Conservation (phyloP, 2,113 vertebrate species). For the Ammospiza caudacuta region DNA sequence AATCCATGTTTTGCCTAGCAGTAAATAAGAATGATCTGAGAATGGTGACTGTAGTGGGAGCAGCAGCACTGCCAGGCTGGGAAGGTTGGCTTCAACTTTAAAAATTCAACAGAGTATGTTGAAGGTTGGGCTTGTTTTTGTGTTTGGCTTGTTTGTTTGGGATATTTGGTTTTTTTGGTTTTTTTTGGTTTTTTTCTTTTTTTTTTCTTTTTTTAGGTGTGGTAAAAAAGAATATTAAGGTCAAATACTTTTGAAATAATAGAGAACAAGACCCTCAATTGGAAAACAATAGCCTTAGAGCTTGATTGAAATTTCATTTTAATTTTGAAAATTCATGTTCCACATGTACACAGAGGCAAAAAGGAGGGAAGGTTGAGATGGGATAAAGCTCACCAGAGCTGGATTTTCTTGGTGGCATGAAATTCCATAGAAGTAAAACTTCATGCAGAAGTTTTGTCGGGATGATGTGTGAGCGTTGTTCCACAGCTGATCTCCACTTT, state of each 20-base stretch:
- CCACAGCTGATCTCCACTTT: neutral
- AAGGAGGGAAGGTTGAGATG: neutral
- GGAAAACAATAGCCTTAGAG: too few relatives aligned
- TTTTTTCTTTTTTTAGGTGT: too few relatives aligned
- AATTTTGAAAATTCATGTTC: neutral
- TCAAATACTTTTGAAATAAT: too few relatives aligned
- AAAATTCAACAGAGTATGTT: neutral
- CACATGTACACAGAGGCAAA: neutral
- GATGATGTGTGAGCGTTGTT: neutral
- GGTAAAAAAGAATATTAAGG: too few relatives aligned
- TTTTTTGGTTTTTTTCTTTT: too few relatives aligned
- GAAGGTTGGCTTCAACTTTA: neutral
- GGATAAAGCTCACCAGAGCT: neutral
- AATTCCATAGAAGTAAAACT: neutral
- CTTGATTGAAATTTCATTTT: too few relatives aligned
- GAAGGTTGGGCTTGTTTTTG: too few relatives aligned
- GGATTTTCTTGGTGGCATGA: neutral
- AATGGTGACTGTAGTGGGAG: neutral
- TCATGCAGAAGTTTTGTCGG: neutral
- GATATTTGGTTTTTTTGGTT: too few relatives aligned
- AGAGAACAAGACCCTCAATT: too few relatives aligned
- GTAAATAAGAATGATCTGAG: neutral
- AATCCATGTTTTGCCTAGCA: neutral
- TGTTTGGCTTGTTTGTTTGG: too few relatives aligned
- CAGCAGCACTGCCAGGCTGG: neutral